A percentile compares a stretch with the other conserved stretches of the same genome.
Conservation (phyloP, 2,113 vertebrate genomes). For the Calidris pugnax region DNA sequence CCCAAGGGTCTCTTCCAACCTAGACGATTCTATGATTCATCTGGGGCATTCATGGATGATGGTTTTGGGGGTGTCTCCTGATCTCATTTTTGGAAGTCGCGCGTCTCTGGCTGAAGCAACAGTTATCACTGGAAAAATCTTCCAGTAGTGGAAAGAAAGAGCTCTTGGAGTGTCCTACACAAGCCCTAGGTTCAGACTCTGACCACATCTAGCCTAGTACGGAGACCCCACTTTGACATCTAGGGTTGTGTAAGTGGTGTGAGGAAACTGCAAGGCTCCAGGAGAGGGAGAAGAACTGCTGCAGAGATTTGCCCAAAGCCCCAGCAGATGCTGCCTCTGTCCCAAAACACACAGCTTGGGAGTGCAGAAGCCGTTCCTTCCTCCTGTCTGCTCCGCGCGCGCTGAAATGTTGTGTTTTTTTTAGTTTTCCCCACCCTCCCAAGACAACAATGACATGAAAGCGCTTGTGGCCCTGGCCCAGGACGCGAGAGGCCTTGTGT, state of each 20-base stretch:
- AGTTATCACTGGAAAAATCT: background rate
- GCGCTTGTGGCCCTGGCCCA: background rate
- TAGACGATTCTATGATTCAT: too few species aligned
- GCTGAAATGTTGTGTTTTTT: background rate
- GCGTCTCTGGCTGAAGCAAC: background rate
- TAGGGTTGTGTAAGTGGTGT: background rate
- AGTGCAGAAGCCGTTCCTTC: slow-evolving; percentile 13
- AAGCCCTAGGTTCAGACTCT: background rate
- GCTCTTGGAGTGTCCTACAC: background rate
- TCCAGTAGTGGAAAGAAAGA: background rate
- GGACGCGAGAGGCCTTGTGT: background rate
- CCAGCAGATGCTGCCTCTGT: background rate
- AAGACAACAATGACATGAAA: slow-evolving; percentile 61
- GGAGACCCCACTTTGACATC: accelerated
- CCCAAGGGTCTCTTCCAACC: too few species aligned
- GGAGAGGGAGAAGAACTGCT: background rate
- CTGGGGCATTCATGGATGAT: background rate
- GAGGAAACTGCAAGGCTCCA: background rate
- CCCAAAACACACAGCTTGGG: background rate
- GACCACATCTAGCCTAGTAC: accelerated
- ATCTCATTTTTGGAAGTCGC: background rate
- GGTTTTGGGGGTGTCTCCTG: background rate
- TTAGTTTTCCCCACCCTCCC: slow-evolving; percentile 17
- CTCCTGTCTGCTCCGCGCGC: background rate
- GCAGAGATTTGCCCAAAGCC: background rate